Percentiles rank a stretch among this genome's conserved stretches.
Evolutionary conservation across 2,797 vertebrate species (phyloP).

Genomic region (Avahi laniger): DNA sequence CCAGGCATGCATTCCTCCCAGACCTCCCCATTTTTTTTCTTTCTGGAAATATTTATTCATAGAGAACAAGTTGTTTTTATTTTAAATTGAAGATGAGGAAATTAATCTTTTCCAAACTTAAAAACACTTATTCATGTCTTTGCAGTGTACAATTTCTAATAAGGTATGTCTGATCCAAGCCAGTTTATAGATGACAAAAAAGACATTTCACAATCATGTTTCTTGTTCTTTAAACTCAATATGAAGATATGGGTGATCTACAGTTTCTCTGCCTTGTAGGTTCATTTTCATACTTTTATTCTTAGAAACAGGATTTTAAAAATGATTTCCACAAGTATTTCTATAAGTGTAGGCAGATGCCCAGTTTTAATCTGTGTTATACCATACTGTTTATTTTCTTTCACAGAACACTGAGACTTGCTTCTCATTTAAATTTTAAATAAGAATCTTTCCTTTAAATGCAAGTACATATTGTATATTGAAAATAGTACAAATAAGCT

Average conservation of each 20-base stretch:
- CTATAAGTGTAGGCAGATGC: not conserved
- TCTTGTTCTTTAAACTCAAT: not conserved
- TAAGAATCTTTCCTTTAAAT: not conserved
- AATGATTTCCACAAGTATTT: not conserved
- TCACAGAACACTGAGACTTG: not conserved
- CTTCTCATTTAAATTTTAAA: conserved; percentile 28
- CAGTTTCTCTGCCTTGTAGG: not conserved
- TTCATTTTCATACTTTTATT: not conserved
- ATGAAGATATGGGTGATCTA: not conserved
- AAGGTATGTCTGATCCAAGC: not conserved
- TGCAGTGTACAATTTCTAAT: not conserved
- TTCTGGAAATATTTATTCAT: not conserved
- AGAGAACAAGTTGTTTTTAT: not conserved
- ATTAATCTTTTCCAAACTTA: not conserved
- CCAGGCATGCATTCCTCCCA: not conserved
- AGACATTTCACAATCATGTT: not conserved
- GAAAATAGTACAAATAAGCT: conserved; percentile 19
- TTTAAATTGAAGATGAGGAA: not conserved
- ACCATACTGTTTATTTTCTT: not conserved
- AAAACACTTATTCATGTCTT: not conserved
- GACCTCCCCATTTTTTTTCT: not conserved
- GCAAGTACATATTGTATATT: not conserved
- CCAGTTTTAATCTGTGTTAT: not conserved
- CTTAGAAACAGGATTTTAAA: not conserved
- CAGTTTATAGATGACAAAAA: not conserved